Percentiles rank a stretch among this genome's conserved stretches.
These are phyloP conservation scores for Ecdyonurus torrentis DNA, from an alignment of 2,888 invertebrate genomes.

Conservation along the genomic window DNA sequence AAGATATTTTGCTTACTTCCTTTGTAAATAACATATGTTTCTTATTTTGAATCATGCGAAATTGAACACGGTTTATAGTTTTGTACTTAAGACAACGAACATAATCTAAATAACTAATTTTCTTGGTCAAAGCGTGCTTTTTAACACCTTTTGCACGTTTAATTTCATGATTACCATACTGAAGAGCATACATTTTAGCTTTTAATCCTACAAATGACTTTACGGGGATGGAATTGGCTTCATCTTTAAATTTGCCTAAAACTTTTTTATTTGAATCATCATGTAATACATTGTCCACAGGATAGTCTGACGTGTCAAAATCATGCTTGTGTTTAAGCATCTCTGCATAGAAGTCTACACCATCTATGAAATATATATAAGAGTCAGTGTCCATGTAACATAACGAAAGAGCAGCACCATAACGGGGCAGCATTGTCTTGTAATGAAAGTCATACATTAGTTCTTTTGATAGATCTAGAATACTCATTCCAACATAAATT, in stretches of 20 bases:
- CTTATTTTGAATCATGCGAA: too few relatives aligned
- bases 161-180: not conserved
- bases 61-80: too few relatives aligned
- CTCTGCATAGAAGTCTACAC: constrained; percentile 5
- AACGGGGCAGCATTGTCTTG: constrained; percentile 14
- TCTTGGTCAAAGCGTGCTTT: not conserved
- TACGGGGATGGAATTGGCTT: not conserved
- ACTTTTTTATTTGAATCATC: not conserved
- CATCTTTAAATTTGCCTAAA: not conserved
- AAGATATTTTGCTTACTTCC: too few relatives aligned
- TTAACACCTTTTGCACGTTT: not conserved
- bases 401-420: constrained; percentile 2
- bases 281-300: too few relatives aligned
- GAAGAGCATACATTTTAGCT: not conserved
- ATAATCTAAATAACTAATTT: not conserved
- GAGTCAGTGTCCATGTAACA: constrained; percentile 10
- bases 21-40: too few relatives aligned
- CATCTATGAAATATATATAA: constrained; percentile 8
- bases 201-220: not conserved
- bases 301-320: constrained; percentile 9
- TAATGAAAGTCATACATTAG: constrained; percentile 17
- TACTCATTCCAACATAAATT: constrained; percentile 18
- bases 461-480: constrained; percentile 19
- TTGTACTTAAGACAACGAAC: constrained; percentile 5
- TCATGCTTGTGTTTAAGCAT: constrained; percentile 2